These are phyloP conservation scores for Parazoanthus atlanticus DNA, from an alignment of 92 coral and sea anemone species.

Conservation along the genomic window DNA sequence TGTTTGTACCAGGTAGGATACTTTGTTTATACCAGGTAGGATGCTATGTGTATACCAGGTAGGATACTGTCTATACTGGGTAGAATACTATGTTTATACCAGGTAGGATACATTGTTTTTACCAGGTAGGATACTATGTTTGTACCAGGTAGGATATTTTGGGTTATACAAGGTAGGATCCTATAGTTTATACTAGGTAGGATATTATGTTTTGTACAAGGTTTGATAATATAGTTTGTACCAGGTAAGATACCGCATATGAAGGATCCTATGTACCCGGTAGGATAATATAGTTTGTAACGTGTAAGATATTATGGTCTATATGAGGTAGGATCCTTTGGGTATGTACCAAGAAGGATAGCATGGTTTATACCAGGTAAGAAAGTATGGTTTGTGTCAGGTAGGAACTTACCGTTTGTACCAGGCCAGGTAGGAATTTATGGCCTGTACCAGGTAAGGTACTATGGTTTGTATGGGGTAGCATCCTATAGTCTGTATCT, in stretches of 20 bases:
- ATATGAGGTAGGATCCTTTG: too few relatives aligned
- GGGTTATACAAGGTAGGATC: not conserved
- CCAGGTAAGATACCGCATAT: slow-evolving; percentile 25
- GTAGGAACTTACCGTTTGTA: slow-evolving; percentile 11
- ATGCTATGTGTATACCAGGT: too few relatives aligned
- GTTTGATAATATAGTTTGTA: not conserved
- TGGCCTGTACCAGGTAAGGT: too few relatives aligned
- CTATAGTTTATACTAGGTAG: not conserved
- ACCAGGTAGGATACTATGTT: not conserved
- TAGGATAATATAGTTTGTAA: not conserved
- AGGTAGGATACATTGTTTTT: slow-evolving; percentile 28
- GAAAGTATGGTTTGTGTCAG: not conserved
- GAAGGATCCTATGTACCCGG: not conserved
- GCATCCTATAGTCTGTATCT: not conserved
- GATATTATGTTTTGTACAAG: not conserved
- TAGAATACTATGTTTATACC: slow-evolving; percentile 23
- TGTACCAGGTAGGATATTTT: not conserved
- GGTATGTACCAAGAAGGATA: not conserved
- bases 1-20: too few relatives aligned
- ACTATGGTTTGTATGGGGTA: not conserved
- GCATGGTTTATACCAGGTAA: not conserved
- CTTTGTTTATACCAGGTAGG: too few relatives aligned
- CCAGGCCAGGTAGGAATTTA: not conserved
- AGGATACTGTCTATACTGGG: not conserved
- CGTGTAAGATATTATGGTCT: not conserved